phyloP scores from a whole-genome alignment of 2,113 vertebrate species.

The Rhipidura dahli region DNA sequence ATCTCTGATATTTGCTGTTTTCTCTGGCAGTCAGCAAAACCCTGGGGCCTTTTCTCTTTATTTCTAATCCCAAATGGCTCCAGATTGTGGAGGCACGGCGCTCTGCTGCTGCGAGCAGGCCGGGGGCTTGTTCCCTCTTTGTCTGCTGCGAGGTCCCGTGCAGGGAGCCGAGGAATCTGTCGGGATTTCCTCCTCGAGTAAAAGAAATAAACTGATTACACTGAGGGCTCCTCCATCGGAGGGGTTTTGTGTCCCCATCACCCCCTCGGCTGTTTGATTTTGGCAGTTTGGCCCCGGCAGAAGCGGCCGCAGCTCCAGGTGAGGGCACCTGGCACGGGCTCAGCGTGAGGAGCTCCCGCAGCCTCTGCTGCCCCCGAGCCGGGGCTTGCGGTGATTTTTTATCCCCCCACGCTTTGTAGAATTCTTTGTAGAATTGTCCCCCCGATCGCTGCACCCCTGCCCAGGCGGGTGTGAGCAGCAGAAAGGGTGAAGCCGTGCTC shows the following conservation, averaged over 20 bases:
- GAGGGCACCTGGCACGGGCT: fast-evolving
- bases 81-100: fast-evolving
- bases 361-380: fast-evolving
- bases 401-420: too few species aligned
- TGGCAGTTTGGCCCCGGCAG: background rate
- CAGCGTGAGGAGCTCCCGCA: fast-evolving
- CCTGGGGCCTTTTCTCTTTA: background rate
- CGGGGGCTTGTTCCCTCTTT: fast-evolving
- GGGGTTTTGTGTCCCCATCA: fast-evolving
- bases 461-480: fast-evolving
- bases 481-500: background rate
- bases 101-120: fast-evolving
- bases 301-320: fast-evolving
- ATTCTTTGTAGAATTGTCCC: too few species aligned
- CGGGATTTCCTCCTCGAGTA: too few species aligned
- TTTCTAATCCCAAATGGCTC: background rate
- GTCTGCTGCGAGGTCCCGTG: background rate
- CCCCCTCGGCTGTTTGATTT: fast-evolving
- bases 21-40: background rate
- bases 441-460: fast-evolving
- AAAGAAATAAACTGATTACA: fast-evolving
- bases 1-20: background rate
- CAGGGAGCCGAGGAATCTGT: fast-evolving
- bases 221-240: fast-evolving
- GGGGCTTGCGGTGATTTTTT: fast-evolving